These are phyloP conservation scores for Syngnathus acus DNA, from an alignment of 2,797 vertebrate genomes.

Conservation along the genomic window DNA sequence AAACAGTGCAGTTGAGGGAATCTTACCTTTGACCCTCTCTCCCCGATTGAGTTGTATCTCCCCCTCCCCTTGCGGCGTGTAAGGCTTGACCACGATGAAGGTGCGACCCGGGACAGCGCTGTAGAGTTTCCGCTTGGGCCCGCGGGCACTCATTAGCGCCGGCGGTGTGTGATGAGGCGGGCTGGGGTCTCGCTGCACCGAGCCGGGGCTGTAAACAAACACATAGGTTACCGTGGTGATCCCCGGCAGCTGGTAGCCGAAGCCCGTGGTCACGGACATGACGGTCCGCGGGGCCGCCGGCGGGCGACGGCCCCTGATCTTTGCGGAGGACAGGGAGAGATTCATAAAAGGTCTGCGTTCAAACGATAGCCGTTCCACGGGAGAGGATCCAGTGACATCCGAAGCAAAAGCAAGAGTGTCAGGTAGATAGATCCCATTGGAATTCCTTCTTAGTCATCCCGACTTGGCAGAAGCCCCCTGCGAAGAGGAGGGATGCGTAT, in stretches of 20 bases:
- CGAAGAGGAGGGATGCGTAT: slow-evolving; percentile 34
- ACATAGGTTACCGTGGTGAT: slow-evolving; percentile 95
- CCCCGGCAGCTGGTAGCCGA: slow-evolving; percentile 81
- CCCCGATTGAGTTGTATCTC: slow-evolving; percentile 95
- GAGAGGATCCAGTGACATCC: slow-evolving; percentile 12
- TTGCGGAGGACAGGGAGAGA: slow-evolving; percentile 43
- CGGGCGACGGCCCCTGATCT: slow-evolving; percentile 54
- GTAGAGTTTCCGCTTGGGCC: slow-evolving; percentile 96
- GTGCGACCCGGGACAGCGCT: slow-evolving; percentile 92
- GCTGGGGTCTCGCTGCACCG: slow-evolving; percentile 76
- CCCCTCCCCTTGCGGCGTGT: slow-evolving; percentile 88
- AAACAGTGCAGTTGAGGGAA: background rate
- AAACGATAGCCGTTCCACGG: slow-evolving; percentile 49
- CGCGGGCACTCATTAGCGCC: slow-evolving; percentile 68
- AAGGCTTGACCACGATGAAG: slow-evolving; percentile 94
- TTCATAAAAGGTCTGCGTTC: slow-evolving; percentile 43
- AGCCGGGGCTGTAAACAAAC: slow-evolving; percentile 95
- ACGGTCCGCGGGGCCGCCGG: slow-evolving; percentile 52
- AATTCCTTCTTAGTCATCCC: slow-evolving; percentile 58
- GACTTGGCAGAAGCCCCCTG: slow-evolving; percentile 47
- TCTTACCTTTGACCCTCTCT: slow-evolving; percentile 88
- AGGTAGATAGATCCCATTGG: slow-evolving; percentile 51
- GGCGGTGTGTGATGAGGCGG: slow-evolving; percentile 75
- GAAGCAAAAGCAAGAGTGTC: slow-evolving; percentile 35
- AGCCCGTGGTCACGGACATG: slow-evolving; percentile 76